Evolutionary conservation across 2,888 invertebrate species (phyloP), one percentile per base, ranked within the genome.

Genomic region (Leucozona laternaria): DNA sequence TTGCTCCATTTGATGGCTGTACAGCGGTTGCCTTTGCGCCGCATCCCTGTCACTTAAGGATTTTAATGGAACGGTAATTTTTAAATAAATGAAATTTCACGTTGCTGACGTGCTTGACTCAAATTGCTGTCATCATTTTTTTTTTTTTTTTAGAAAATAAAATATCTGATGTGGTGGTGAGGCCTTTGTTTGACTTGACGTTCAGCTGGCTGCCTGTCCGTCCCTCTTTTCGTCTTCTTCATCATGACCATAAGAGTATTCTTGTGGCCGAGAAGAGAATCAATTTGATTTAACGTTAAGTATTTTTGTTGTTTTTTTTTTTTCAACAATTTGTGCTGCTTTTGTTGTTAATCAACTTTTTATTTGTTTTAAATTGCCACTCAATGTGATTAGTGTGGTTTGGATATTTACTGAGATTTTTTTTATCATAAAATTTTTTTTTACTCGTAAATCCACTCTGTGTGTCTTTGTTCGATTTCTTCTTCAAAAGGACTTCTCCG

Each of bases 331-430:
- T 53, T 37, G 22, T 58, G 57, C 53, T 77, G 57, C 25, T 64
- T 70, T 76, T 58, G 64, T 25, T 66, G 66, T 48, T 66, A 72
- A 66, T 68, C 53, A 45, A 55, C 53, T 80, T 85, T 85, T 86
- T 82, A 86, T 86, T 86, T 86, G 78, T 82, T 82, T 86, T 82
- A 71, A 86, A 86, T 81, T 86, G 86, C 78, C 82, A 78, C 81
- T 86, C 78, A 86, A 82, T 71, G 82, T 86, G 73, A 79, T 86
- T 82, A 82, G 78, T 82, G 82, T 73, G 79, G 78, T 82, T 75
- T 64, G 82, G 64, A 58, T 79, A 73, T 81, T 86, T 81, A 77
- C 66, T 79, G 80, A 68, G 31, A 58, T 68, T 73, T 60, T 22
- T 25, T 25, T 45, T 11, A 5, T 64, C 34, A 31, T 50, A 4